These are phyloP conservation scores for Camarhynchus parvulus DNA, from an alignment of 2,113 vertebrate species.

Conservation along the genomic window DNA sequence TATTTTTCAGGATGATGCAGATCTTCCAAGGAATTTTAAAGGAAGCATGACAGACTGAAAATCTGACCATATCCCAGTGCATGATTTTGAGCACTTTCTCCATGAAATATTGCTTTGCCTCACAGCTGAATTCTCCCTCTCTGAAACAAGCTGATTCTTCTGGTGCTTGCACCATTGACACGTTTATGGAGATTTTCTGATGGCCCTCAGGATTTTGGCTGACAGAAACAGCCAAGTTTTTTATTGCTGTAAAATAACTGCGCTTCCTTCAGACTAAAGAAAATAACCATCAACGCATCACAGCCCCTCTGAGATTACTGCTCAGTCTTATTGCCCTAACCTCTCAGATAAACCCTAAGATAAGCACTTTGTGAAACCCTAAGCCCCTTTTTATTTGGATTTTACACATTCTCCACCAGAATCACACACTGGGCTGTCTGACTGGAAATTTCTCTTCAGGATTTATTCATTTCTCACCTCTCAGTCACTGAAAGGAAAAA, in stretches of 20 bases:
- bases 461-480: neutral
- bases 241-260: neutral
- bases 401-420: neutral
- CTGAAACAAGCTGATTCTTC: neutral
- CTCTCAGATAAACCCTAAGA: neutral
- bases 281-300: neutral
- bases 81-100: neutral
- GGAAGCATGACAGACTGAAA: neutral
- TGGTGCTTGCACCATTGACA: neutral
- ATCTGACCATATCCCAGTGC: rapidly evolving
- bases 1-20: neutral
- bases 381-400: neutral
- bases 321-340: neutral
- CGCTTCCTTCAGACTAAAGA: neutral
- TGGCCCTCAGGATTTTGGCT: neutral
- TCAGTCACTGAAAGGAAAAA: neutral
- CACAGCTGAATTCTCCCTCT: neutral
- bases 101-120: neutral
- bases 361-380: neutral
- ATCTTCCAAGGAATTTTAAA: neutral
- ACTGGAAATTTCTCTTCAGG: neutral
- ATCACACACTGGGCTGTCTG: neutral
- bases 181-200: rapidly evolving
- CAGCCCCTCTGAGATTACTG: neutral
- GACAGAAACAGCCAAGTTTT: neutral